Conservation (phyloP, 2,113 vertebrate genomes). For the Lophius piscatorius region DNA sequence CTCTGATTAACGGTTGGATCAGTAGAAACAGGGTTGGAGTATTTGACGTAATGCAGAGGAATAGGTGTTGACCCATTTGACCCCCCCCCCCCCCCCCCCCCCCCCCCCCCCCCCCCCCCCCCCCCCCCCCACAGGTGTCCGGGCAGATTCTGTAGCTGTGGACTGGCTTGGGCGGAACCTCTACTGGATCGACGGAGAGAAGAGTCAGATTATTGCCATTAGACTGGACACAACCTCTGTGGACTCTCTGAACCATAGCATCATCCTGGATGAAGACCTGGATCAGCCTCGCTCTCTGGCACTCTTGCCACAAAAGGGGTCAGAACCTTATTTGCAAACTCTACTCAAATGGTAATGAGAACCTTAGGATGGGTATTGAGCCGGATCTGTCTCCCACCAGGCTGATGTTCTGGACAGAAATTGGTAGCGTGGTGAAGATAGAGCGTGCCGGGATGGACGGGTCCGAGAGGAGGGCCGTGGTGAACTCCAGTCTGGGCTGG, state of each 20-base stretch:
- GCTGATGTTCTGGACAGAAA: slow-evolving; percentile 92
- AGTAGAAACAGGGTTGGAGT: background rate
- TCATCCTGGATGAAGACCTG: slow-evolving; percentile 85
- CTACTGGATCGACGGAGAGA: slow-evolving; percentile 88
- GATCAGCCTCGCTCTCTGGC: slow-evolving; percentile 85
- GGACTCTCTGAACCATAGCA: slow-evolving; percentile 68
- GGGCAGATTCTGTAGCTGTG: slow-evolving; percentile 86
- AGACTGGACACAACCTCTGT: slow-evolving; percentile 65
- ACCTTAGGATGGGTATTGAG: background rate
- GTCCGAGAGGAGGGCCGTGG: slow-evolving; percentile 74
- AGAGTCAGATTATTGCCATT: slow-evolving; percentile 84
- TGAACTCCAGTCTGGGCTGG: slow-evolving; percentile 84
- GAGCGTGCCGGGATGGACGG: slow-evolving; percentile 91
- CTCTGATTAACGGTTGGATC: slow-evolving; percentile 84
- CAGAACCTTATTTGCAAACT: slow-evolving; percentile 23
- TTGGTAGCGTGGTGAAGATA: slow-evolving; percentile 83
- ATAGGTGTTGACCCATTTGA: background rate
- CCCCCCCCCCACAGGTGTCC: slow-evolving; percentile 81
- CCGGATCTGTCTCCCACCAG: slow-evolving; percentile 58
- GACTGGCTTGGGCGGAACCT: slow-evolving; percentile 93
- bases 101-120: too few species aligned
- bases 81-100: too few species aligned
- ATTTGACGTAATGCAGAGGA: background rate
- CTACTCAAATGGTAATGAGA: background rate
- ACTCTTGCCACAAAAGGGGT: slow-evolving; percentile 88